Percentiles rank a stretch among this genome's conserved stretches.
These are phyloP conservation scores for Meteorus colon DNA, from an alignment of 2,888 invertebrate species.

Conservation along the genomic window DNA sequence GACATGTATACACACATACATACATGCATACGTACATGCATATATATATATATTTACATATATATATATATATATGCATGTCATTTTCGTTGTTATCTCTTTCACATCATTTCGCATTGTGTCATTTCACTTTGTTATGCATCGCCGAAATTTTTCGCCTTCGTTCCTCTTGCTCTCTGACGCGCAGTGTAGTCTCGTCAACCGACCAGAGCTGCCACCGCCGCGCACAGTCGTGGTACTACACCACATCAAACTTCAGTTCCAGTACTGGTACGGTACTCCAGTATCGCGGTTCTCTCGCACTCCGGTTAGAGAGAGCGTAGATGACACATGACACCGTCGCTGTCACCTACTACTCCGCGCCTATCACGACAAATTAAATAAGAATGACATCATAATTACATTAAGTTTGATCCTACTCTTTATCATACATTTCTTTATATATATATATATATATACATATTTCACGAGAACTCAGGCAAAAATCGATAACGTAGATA, in stretches of 20 bases:
- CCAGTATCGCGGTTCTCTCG: slow-evolving; percentile 65
- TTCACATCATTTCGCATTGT: background rate
- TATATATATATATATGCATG: background rate
- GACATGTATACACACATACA: slow-evolving; percentile 37
- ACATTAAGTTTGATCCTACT: too few relatives aligned
- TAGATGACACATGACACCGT: background rate
- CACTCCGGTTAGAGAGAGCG: slow-evolving; percentile 23
- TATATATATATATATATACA: too few relatives aligned
- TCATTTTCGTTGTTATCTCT: slow-evolving; percentile 46
- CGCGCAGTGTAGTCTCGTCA: slow-evolving; percentile 55
- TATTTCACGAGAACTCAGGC: too few relatives aligned
- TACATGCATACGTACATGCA: slow-evolving; percentile 24
- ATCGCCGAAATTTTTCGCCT: slow-evolving; percentile 15
- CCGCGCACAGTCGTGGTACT: slow-evolving; percentile 59
- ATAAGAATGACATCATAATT: background rate
- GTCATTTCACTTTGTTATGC: slow-evolving; percentile 31
- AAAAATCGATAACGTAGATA: too few relatives aligned
- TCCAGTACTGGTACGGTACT: slow-evolving; percentile 70
- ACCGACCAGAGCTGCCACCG: slow-evolving; percentile 66
- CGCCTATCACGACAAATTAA: background rate
- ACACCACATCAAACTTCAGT: slow-evolving; percentile 68
- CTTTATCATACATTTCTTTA: too few relatives aligned
- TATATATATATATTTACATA: slow-evolving; percentile 43
- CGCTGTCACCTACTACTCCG: background rate
- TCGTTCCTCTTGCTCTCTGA: slow-evolving; percentile 52